These are phyloP conservation scores for Mythimna albipuncta DNA, from an alignment of 2,888 invertebrate species.

Conservation along the genomic window DNA sequence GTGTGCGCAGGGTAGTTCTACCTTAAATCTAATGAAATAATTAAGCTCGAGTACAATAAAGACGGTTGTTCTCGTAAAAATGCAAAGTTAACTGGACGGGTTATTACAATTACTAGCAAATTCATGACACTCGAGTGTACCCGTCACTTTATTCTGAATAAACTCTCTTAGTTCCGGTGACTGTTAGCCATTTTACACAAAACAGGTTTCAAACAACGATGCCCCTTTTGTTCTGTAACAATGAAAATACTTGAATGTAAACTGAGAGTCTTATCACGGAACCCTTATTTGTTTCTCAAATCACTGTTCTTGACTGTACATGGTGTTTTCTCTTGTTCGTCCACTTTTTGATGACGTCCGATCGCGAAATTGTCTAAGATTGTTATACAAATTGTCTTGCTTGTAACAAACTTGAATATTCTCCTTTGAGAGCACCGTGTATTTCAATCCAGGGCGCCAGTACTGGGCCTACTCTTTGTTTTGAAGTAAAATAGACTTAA, in stretches of 20 bases:
- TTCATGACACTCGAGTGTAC: conserved; percentile 57
- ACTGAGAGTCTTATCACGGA: conserved; percentile 82
- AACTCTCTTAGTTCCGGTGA: conserved; percentile 62
- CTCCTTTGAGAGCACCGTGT: conserved; percentile 52
- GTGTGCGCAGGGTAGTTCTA: too few relatives aligned
- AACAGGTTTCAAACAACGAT: conserved; percentile 82
- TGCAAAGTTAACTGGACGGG: conserved; percentile 26
- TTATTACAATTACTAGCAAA: conserved; percentile 57
- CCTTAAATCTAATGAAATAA: conserved; percentile 15
- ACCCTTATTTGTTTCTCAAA: conserved; percentile 84
- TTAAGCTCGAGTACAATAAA: conserved; percentile 3
- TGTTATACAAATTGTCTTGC: conserved; percentile 61
- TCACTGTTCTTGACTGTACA: conserved; percentile 81
- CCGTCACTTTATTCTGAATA: conserved; percentile 67
- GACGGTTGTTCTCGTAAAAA: conserved; percentile 35
- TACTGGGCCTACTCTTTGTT: conserved; percentile 51
- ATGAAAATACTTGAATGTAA: conserved; percentile 83
- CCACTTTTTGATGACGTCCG: conserved; percentile 59
- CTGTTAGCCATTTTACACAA: conserved; percentile 83
- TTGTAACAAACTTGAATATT: conserved; percentile 60
- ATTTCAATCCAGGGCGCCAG: conserved; percentile 45
- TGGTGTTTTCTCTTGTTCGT: conserved; percentile 69
- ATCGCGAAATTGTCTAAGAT: conserved; percentile 56
- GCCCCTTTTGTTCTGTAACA: conserved; percentile 83
- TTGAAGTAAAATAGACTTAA: conserved; percentile 28